These are phyloP conservation scores for Pagetopsis macropterus DNA, from an alignment of 2,797 vertebrate species.

Conservation along the genomic window DNA sequence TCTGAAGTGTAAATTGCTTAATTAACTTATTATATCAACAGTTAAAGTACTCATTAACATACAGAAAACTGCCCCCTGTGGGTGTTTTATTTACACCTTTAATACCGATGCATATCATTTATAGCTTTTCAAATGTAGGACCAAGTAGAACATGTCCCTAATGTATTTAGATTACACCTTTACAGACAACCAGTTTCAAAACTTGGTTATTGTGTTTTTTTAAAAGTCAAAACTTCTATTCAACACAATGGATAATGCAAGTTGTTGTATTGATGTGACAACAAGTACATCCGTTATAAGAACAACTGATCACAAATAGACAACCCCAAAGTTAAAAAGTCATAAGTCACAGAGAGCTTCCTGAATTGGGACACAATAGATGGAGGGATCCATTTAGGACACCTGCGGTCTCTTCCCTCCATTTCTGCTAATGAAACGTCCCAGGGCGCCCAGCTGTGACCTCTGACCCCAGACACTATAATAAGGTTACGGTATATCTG, in stretches of 20 bases:
- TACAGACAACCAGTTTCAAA: neutral
- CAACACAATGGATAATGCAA: neutral
- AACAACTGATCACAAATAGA: neutral
- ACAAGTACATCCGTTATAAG: neutral
- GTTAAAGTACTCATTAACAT: neutral
- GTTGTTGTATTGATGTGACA: neutral
- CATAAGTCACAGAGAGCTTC: conserved; percentile 1
- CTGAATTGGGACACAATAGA: conserved; percentile 35
- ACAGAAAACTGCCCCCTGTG: neutral
- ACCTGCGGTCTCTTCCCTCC: conserved; percentile 73
- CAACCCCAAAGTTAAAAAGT: neutral
- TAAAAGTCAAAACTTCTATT: neutral
- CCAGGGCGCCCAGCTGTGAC: conserved; percentile 78
- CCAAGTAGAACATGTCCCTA: neutral
- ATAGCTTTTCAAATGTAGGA: neutral
- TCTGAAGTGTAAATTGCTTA: neutral
- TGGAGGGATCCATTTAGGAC: conserved; percentile 42
- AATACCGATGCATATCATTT: neutral
- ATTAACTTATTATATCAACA: neutral
- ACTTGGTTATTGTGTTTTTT: neutral
- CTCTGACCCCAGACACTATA: conserved; percentile 72
- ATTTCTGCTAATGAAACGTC: conserved; percentile 69
- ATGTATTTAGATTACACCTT: neutral
- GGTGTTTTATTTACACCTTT: neutral
- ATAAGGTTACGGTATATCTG: conserved; percentile 68